Evolutionary conservation across 2,797 vertebrate species (phyloP).

Genomic region (Hypotaenidia philippensis): DNA sequence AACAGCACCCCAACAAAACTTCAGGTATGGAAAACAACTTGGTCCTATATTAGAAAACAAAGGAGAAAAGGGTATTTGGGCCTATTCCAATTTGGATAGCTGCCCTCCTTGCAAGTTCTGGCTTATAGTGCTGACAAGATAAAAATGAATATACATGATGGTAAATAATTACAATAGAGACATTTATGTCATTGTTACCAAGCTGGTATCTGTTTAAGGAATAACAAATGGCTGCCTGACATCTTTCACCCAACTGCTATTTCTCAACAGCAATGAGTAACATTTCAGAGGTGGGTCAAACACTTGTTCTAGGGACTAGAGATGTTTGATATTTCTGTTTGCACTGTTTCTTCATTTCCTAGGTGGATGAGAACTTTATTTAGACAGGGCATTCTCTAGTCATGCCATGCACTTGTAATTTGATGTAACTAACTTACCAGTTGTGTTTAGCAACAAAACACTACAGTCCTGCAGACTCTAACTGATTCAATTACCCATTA

Average conservation of each 20-base stretch:
- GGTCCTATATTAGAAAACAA: neutral
- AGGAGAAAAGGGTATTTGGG: neutral
- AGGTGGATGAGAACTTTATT: neutral
- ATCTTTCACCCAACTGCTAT: neutral
- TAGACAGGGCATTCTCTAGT: neutral
- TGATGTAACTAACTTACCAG: constrained; percentile 51
- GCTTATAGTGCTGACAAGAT: neutral
- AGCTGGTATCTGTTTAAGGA: neutral
- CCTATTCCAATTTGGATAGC: neutral
- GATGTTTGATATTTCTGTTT: neutral
- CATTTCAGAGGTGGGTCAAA: neutral
- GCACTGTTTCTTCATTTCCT: neutral
- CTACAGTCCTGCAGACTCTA: constrained; percentile 53
- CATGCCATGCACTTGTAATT: constrained; percentile 40
- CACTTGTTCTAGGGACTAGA: neutral
- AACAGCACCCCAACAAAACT: neutral
- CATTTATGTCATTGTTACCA: neutral
- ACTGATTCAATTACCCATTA: constrained; percentile 69
- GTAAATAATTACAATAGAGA: constrained; percentile 5
- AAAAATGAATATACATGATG: neutral
- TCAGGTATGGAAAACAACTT: neutral
- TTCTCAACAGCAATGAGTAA: neutral
- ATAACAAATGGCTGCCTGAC: neutral
- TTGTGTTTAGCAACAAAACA: constrained; percentile 59
- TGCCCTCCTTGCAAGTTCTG: neutral